Evolutionary conservation across 37 sponge, comb jelly and placozoan species (phyloP).

Genomic region (Chondrosia reniformis): DNA sequence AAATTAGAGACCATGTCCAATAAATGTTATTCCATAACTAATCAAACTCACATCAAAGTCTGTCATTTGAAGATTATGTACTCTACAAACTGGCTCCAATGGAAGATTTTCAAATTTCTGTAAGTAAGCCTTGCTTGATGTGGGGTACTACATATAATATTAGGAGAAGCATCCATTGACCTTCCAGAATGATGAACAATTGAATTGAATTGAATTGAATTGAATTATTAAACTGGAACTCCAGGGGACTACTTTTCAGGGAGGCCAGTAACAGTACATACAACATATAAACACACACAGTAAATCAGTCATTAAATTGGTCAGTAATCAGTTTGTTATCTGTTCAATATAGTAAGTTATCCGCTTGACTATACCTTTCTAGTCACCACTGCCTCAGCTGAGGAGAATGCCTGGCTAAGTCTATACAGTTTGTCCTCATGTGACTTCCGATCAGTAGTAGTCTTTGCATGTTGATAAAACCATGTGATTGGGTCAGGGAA

Average conservation of each 20-base stretch:
- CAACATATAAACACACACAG: too few species aligned
- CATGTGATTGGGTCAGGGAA: slow-evolving; percentile 75
- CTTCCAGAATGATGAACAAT: too few species aligned
- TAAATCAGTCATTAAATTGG: too few species aligned
- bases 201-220: too few species aligned
- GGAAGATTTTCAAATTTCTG: slow-evolving; percentile 55
- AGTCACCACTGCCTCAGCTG: slow-evolving; percentile 33
- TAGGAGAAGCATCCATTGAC: not conserved
- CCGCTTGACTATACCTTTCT: too few species aligned
- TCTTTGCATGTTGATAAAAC: slow-evolving; percentile 47
- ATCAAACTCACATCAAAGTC: slow-evolving; percentile 69
- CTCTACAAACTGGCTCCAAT: slow-evolving; percentile 62
- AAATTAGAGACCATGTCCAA: not conserved
- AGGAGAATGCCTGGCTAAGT: slow-evolving; percentile 29
- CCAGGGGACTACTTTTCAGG: too few species aligned
- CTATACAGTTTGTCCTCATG: slow-evolving; percentile 31
- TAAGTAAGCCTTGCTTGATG: slow-evolving; percentile 69
- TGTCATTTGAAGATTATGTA: slow-evolving; percentile 39
- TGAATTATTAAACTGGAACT: too few species aligned
- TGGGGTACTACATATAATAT: slow-evolving; percentile 58
- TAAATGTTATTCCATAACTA: too few species aligned
- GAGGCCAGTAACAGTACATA: too few species aligned
- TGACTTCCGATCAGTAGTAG: slow-evolving; percentile 7
- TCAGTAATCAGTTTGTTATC: too few species aligned
- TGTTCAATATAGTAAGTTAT: too few species aligned